Evolutionary conservation across 2,797 vertebrate genomes (phyloP), one percentile per base, ranked within the genome.

Genomic region (Amblyopsis hoosieri): DNA sequence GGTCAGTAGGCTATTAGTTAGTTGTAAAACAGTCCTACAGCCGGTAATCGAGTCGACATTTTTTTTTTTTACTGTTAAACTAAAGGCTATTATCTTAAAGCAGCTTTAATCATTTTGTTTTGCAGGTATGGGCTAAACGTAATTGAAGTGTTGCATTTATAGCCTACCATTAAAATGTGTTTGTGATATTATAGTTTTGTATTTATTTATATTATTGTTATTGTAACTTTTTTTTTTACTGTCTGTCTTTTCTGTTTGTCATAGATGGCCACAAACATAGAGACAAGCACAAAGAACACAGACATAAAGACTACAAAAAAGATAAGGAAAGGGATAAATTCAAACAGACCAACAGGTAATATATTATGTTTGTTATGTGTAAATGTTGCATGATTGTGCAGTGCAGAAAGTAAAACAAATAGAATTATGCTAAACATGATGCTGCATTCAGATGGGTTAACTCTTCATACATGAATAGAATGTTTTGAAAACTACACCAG

Each of bases 231-330:
- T n/a, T 48, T 12, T 48, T 12, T 48, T 48, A 48, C 12, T 12
- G 19, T 53, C 23, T 3, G 17, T 71, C 37, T 79, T 1, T 12
- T 48, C 9, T 62, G 71, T 80, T 49, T 69, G 12, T 72, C n/a
- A 5, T 88, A 97, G 96, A 96, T 84, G 90, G 93, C 87, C 95
- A 97, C 90, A 98, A 95, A 92, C 95, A 96, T 83, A 98, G 95
- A 93, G 96, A 98, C 85, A 98, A 95, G 91, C 94, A 96, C 88
- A 97, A 95, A 90, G 97, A 98, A 74, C 95, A 97, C 85, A 92
- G 94, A 83, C 96, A 97, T 88, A 98, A 96, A 94, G 96, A 98
- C 74, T 95, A 98, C 90, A 98, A 95, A 90, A 98, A 95, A 90
- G 95, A 98, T 90, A 96, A 94, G 79, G 96, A 97, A 57, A 90